Percentiles rank a stretch among this genome's conserved stretches.
phyloP scores from a whole-genome alignment of 2,113 vertebrate genomes.

The Hypocryptadius cinnamomeus region DNA sequence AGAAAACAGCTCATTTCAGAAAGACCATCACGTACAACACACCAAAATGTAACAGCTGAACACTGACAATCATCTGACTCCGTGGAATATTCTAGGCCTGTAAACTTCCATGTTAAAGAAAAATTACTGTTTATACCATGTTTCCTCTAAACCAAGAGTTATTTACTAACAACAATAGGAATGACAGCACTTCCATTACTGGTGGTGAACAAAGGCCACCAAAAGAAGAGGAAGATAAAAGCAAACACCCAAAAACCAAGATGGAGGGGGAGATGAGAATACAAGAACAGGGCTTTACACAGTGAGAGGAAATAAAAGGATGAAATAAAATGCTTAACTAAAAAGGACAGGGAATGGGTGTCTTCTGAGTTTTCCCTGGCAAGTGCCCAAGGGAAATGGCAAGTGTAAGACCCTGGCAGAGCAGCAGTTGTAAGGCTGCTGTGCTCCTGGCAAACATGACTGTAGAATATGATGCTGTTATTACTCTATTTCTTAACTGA shows the following conservation, averaged over 20 bases:
- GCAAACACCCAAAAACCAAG: not conserved
- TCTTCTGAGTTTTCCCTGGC: not conserved
- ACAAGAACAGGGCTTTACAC: not conserved
- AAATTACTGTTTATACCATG: not conserved
- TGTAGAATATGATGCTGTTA: not conserved
- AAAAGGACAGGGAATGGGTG: not conserved
- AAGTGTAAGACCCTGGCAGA: not conserved
- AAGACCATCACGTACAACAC: not conserved
- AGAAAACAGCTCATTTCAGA: not conserved
- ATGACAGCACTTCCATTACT: not conserved
- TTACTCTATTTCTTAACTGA: not conserved
- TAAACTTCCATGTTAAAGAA: not conserved
- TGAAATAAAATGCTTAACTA: not conserved
- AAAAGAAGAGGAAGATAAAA: not conserved
- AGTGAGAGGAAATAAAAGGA: not conserved
- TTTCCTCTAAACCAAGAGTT: not conserved
- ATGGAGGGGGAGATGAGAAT: not conserved
- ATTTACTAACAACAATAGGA: not conserved
- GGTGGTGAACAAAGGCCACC: not conserved
- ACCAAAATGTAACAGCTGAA: not conserved
- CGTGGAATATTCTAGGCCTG: not conserved
- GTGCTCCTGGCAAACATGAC: not conserved
- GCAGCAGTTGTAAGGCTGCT: not conserved
- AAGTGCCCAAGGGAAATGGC: not conserved
- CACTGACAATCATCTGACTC: not conserved